Conservation (phyloP, 2,888 invertebrate species). For the Macaria liturata region DNA sequence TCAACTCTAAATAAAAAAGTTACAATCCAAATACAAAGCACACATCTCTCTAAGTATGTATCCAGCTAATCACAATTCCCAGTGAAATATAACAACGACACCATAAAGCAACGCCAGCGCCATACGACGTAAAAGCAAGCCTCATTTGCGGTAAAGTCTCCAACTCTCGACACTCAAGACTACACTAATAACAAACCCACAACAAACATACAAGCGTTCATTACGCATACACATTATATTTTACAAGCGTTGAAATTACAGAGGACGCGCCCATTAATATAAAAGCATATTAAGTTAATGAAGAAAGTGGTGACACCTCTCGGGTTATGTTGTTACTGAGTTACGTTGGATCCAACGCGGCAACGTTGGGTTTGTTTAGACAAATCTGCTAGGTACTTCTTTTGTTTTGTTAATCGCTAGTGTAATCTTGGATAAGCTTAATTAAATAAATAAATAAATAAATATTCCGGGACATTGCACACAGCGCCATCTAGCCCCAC, state of each 20-base stretch:
- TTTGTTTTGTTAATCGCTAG: no score
- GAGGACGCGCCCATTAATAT: slow-evolving; percentile 35
- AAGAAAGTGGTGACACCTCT: slow-evolving; percentile 68
- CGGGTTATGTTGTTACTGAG: slow-evolving; percentile 61
- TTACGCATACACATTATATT: slow-evolving; percentile 30
- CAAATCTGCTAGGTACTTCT: no score
- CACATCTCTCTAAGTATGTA: no score
- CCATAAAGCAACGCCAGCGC: slow-evolving; percentile 10
- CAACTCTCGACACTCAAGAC: slow-evolving; percentile 10
- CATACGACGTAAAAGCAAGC: slow-evolving; percentile 13
- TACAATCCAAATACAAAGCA: no score
- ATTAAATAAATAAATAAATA: no score
- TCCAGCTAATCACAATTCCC: no score
- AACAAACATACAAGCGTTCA: slow-evolving; percentile 25
- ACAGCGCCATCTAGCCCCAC: no score
- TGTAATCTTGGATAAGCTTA: no score
- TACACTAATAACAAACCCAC: slow-evolving; percentile 25
- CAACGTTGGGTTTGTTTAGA: no score
- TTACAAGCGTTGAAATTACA: slow-evolving; percentile 32
- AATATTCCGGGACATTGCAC: no score
- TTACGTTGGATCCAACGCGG: slow-evolving; percentile 8
- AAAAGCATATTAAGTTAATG: slow-evolving; percentile 65
- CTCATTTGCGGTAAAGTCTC: slow-evolving; percentile 7
- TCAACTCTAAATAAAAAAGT: no score
- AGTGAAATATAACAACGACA: background rate